Base-by-base conservation (phyloP, 2,888 invertebrate species). In the Magallana nippona region DNA sequence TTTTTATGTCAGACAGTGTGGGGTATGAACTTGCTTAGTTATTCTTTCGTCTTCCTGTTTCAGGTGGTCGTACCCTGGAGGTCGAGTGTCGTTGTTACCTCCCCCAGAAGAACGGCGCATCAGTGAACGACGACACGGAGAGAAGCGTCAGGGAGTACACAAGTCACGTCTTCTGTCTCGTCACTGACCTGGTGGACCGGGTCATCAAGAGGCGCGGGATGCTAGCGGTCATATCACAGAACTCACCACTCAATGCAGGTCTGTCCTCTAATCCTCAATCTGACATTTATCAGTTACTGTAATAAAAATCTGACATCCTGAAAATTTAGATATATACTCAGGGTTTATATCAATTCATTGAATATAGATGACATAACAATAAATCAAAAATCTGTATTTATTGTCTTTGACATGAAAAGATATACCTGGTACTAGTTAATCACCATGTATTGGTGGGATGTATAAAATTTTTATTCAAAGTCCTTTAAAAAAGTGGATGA, bases 101-200 rank as follows among this genome's bases (percentile, higher is more conserved):
- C 87, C 90, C 91, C 0, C 83, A 87, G 17, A 77, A 81, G 10
- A 82, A 83, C n/a, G 80, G 84, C 11, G 85, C 85, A 10, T 80
- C 86, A 8, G 79, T 90, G 57, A 86, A 89, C 17, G 86, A 87
- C 22, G 79, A 85, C 15, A 89, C 90, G 1, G 85, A 85, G 15
- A 84, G 86, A 11, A 88, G 90, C 83, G 90, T 91, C 10, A 83
- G 87, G 56, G 91, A 91, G 77, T 91, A 91, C 84, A 90, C 90
- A 10, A 90, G 88, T 87, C 89, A 90, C 77, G 85, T 91, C 10
- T 92, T 90, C 88, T 91, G 90, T 86, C 84, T 92, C 55, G 89
- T 87, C 79, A 86, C 87, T 10, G 92, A 92, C 82, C 80, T 90
- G 58, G 87, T 91, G 15, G 91, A 91, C 82, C 87, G 88, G 58